Percentiles rank a stretch among this genome's conserved stretches.
phyloP scores from a whole-genome alignment of 2,797 vertebrate species.

The Platyrinchus mystaceus region DNA sequence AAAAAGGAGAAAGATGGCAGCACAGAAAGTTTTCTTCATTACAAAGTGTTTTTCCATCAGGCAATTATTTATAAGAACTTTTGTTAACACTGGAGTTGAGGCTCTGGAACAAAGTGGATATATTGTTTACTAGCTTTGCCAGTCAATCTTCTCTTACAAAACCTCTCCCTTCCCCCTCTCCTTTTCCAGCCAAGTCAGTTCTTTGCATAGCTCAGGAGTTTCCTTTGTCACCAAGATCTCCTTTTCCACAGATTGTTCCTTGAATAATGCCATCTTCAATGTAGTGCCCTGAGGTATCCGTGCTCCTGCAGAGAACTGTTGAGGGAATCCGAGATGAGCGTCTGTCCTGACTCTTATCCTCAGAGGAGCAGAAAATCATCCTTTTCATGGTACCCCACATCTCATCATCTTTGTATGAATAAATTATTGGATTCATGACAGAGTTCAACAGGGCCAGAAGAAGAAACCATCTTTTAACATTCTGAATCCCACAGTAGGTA shows the following conservation, averaged over 20 bases:
- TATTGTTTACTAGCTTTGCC: slow-evolving; percentile 47
- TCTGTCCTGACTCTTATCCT: slow-evolving; percentile 72
- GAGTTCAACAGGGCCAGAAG: slow-evolving; percentile 94
- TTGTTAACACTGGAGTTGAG: slow-evolving; percentile 66
- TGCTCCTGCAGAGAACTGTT: slow-evolving; percentile 71
- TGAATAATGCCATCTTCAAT: slow-evolving; percentile 73
- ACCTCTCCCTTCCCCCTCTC: slow-evolving; percentile 52
- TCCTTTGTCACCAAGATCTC: slow-evolving; percentile 54
- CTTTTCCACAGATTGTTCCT: slow-evolving; percentile 62
- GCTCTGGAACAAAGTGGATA: slow-evolving; percentile 47
- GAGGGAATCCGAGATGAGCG: slow-evolving; percentile 73
- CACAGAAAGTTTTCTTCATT: slow-evolving; percentile 62
- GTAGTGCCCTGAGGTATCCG: slow-evolving; percentile 72
- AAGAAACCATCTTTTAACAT: slow-evolving; percentile 91
- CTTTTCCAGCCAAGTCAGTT: slow-evolving; percentile 24
- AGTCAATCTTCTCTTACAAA: slow-evolving; percentile 49
- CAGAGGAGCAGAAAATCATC: slow-evolving; percentile 84
- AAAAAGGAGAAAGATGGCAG: slow-evolving; percentile 4
- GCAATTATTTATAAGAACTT: slow-evolving; percentile 62
- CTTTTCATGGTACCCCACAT: slow-evolving; percentile 94
- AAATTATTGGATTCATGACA: slow-evolving; percentile 96
- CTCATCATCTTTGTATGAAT: slow-evolving; percentile 96
- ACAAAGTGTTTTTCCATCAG: slow-evolving; percentile 61
- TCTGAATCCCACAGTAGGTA: slow-evolving; percentile 78
- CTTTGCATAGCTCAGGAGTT: slow-evolving; percentile 45